phyloP scores from a whole-genome alignment of 2,113 vertebrate species.

The Tapirus terrestris region DNA sequence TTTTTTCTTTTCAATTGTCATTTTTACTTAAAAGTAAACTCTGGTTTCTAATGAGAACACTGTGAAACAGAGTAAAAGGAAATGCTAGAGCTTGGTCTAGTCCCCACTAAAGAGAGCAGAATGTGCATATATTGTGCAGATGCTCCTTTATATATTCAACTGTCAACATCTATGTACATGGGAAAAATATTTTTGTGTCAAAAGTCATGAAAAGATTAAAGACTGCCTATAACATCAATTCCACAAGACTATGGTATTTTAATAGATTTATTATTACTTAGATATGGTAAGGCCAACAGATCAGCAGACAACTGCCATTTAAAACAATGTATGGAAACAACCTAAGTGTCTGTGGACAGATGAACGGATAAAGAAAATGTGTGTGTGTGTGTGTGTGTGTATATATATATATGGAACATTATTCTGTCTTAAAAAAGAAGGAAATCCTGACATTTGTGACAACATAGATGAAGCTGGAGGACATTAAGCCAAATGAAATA shows the following conservation, averaged over 20 bases:
- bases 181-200: neutral
- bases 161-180: neutral
- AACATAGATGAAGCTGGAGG: neutral
- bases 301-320: neutral
- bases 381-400: too few relatives aligned
- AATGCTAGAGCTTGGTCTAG: neutral
- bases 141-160: neutral
- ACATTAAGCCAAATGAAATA: neutral
- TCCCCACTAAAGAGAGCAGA: too few relatives aligned
- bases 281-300: neutral
- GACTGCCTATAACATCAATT: neutral
- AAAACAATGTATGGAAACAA: neutral
- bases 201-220: neutral
- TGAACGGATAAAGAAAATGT: neutral
- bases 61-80: neutral
- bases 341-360: neutral
- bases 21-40: slow-evolving; percentile 36
- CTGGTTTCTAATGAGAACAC: neutral
- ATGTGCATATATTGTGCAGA: rapidly evolving
- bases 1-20: neutral
- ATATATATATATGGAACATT: neutral
- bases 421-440: neutral
- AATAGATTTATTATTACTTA: neutral
- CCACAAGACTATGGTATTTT: neutral
- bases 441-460: neutral